phyloP scores from a whole-genome alignment of 2,888 invertebrate genomes.

The Nemoura dubitans region DNA sequence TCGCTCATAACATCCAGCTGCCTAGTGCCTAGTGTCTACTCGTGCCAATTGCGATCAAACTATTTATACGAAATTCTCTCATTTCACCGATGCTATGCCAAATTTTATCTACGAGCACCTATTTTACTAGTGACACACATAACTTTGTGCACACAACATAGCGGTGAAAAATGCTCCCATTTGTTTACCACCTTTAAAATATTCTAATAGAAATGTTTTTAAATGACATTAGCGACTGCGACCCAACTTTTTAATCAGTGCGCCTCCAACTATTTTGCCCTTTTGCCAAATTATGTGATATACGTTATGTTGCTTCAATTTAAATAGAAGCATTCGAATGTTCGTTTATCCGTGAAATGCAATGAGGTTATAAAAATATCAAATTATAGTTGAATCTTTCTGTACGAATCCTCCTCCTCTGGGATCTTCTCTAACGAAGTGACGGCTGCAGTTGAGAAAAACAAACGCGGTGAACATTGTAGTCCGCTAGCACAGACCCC shows the following conservation, averaged over 20 bases:
- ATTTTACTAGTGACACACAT: neutral
- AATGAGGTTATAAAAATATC: too few species aligned
- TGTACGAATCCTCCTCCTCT: too few species aligned
- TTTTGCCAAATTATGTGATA: neutral
- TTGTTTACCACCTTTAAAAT: conserved; percentile 3
- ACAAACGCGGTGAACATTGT: neutral
- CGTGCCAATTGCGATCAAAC: neutral
- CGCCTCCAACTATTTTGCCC: neutral
- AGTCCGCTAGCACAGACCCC: neutral
- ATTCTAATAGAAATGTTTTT: neutral
- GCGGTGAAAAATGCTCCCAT: neutral
- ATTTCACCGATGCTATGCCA: neutral
- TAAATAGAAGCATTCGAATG: neutral
- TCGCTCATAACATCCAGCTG: neutral
- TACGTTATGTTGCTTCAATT: neutral
- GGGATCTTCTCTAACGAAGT: neutral
- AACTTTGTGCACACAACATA: neutral
- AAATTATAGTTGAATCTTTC: neutral
- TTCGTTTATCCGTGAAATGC: neutral
- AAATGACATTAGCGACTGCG: neutral
- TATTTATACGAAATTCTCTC: conserved; percentile 7
- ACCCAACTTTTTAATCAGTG: neutral
- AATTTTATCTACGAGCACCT: conserved; percentile 7
- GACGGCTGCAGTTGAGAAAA: neutral
- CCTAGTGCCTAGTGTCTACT: neutral